Percentiles rank a stretch among this genome's conserved stretches.
Conservation (phyloP, 2,888 invertebrate species). For the Eristalinus sepulchralis region DNA sequence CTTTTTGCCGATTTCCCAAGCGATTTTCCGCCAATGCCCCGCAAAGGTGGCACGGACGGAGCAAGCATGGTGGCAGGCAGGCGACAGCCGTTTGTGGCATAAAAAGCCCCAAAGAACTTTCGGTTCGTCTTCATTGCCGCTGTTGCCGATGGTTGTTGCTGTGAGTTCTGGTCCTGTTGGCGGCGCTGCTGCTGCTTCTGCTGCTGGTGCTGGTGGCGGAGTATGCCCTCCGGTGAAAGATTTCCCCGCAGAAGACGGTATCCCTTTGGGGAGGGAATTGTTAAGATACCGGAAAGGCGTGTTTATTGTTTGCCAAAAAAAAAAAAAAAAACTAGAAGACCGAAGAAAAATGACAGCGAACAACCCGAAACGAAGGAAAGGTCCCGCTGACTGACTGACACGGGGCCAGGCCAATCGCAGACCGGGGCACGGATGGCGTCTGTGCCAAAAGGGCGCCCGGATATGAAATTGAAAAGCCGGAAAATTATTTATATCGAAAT, state of each 20-base stretch:
- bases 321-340: conserved; percentile 1
- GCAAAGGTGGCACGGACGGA: conserved; percentile 32
- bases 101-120: conserved; percentile 21
- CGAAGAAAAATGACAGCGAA: conserved; percentile 32
- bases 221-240: conserved; percentile 37
- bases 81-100: conserved; percentile 50
- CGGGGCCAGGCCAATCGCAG: conserved; percentile 28
- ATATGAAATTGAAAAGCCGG: conserved; percentile 63
- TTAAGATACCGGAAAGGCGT: conserved; percentile 70
- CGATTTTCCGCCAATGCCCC: conserved; percentile 66
- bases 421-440: background rate
- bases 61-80: background rate
- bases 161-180: too few species aligned
- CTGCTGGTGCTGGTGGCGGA: conserved; percentile 9
- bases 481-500: conserved; percentile 69
- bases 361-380: conserved; percentile 39
- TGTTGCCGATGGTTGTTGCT: background rate
- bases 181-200: background rate
- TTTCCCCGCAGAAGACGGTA: conserved; percentile 10
- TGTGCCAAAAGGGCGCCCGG: conserved; percentile 17
- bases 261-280: conserved; percentile 47
- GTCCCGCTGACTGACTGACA: conserved; percentile 32
- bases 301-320: conserved; percentile 68
- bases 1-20: conserved; percentile 68
- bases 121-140: background rate